Evolutionary conservation across 2,113 vertebrate species (phyloP).

Genomic region (human (Homo sapiens)): DNA sequence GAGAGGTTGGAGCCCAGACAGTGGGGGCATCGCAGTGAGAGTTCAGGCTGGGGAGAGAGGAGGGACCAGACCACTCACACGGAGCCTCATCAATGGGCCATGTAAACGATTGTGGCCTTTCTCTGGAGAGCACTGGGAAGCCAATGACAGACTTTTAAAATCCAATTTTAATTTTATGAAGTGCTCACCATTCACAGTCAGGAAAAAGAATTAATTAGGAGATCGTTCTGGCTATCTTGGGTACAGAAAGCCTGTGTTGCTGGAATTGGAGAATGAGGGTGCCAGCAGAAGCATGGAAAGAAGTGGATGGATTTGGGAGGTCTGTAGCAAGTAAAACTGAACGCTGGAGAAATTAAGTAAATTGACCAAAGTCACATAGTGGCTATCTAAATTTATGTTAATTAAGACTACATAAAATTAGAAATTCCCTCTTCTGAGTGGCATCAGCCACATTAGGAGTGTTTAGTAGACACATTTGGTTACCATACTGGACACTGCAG

Average conservation of each 20-base stretch:
- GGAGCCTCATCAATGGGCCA: not conserved
- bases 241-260: not conserved
- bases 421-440: not conserved
- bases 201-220: not conserved
- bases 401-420: not conserved
- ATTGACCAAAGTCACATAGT: not conserved
- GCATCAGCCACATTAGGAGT: not conserved
- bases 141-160: not conserved
- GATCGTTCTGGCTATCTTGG: rapidly evolving
- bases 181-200: not conserved
- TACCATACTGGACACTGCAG: not conserved
- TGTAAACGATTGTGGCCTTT: not conserved
- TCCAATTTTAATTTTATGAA: not conserved
- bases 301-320: not conserved
- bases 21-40: not conserved
- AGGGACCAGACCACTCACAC: not conserved
- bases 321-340: not conserved
- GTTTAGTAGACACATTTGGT: not conserved
- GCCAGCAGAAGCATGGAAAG: not conserved
- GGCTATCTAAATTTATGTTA: not conserved
- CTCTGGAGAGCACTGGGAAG: not conserved
- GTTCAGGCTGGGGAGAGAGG: not conserved
- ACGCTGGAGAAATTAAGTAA: not conserved
- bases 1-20: not conserved
- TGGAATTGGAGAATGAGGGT: not conserved